Percentiles rank a stretch among this genome's conserved stretches.
Conservation (phyloP, 2,888 invertebrate genomes). For the Celastrina argiolus region DNA sequence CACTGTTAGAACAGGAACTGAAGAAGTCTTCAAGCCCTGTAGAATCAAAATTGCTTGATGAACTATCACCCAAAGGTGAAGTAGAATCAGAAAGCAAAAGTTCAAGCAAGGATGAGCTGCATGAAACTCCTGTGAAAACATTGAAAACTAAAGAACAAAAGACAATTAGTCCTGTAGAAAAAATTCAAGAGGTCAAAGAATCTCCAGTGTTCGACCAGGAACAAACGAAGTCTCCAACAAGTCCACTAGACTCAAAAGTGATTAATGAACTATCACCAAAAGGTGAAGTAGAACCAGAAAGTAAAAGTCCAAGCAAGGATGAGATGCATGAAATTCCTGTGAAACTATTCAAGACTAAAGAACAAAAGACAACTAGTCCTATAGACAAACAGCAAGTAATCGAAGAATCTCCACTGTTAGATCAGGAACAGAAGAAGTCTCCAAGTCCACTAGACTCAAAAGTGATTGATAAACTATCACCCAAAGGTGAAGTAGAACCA, state of each 20-base stretch:
- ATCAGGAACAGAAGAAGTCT: not conserved
- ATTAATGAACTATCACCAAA: no score
- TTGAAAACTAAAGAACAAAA: no score
- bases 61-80: not conserved
- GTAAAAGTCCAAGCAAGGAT: no score
- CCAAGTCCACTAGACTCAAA: not conserved
- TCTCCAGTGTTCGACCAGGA: not conserved
- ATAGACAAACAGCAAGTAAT: not conserved
- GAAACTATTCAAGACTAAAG: no score
- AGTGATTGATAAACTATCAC: not conserved
- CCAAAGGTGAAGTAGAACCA: not conserved
- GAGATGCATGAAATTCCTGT: no score
- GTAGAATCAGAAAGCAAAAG: not conserved
- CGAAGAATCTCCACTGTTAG: not conserved
- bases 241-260: not conserved
- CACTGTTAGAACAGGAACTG: no score
- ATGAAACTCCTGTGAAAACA: no score
- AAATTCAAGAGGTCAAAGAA: not conserved
- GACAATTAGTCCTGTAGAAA: conserved; percentile 1
- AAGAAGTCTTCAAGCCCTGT: no score
- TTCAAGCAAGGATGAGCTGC: not conserved
- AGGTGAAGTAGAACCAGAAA: no score
- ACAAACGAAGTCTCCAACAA: conserved; percentile 17
- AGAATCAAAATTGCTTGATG: no score
- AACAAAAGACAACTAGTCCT: no score